Evolutionary conservation across 2,797 vertebrate genomes (phyloP).

Genomic region (Enteromius argenteus): DNA sequence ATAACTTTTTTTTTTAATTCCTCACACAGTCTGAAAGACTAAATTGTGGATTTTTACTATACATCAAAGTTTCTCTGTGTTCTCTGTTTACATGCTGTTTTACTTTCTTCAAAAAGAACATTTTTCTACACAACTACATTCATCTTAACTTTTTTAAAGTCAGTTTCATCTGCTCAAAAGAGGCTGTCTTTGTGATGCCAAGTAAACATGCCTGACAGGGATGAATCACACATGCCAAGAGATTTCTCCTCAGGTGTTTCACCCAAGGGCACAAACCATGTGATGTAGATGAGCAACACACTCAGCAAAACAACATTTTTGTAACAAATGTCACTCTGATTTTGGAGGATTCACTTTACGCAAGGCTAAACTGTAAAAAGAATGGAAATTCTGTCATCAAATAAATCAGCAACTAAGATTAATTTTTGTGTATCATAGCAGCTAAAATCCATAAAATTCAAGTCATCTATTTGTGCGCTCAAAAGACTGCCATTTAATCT

Average conservation of each 20-base stretch:
- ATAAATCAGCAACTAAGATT: neutral
- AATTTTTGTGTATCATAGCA: neutral
- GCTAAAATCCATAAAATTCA: neutral
- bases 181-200: neutral
- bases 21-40: neutral
- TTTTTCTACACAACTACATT: neutral
- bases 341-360: neutral
- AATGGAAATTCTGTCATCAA: neutral
- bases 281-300: neutral
- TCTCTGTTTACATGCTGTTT: neutral
- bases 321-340: neutral
- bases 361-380: neutral
- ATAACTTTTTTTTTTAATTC: neutral
- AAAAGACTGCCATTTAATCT: neutral
- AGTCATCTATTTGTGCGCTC: neutral
- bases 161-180: neutral
- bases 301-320: neutral
- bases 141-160: neutral
- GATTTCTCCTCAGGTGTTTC: neutral
- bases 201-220: neutral
- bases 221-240: neutral
- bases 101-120: neutral
- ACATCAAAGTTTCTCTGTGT: neutral
- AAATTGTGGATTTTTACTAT: neutral
- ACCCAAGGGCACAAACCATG: neutral